Base-by-base conservation (phyloP, 2,113 vertebrate genomes). In the Zeus faber region DNA sequence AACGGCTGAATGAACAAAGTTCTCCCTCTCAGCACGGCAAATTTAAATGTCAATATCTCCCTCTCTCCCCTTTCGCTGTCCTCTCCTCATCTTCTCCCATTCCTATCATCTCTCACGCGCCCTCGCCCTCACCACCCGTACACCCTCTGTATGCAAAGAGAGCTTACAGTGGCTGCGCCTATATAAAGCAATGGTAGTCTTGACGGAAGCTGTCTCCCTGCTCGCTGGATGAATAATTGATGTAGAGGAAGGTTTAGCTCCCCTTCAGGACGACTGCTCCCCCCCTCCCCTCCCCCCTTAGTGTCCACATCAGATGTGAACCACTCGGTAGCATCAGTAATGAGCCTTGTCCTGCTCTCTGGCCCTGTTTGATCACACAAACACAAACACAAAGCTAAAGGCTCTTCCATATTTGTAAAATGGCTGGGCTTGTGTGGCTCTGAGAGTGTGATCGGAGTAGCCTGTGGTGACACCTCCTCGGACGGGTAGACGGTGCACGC, bases 181-280 rank as follows among this genome's bases (percentile, higher is more conserved):
- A 25, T 25, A 25, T 25, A 25, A n/a, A n/a, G 23, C 23, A 25
- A 13, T n/a, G 17, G 5, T 4, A 17, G 40, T 43, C 40, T 43
- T 43, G 16, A 43, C 20, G 45, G 45, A 25, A 13, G 16, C 40
- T 43, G 40, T 43, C 37, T 39, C 40, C 45, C 45, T 47, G 3
- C 3, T 47, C 25, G 45, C 1, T 22, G 1, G 16, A 43, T 43
- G 5, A 47, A 47, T 25, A 25, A 47, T 47, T 47, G 45, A 47
- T 47, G 10, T 25, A 1, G 43, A 21, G 43, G 20, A 45, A 23
- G 10, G 43, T 44, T 44, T 44, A 21, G 10, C n/a, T 25, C 40
- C 22, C 22, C 44, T 24, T 10, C n/a, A n/a, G n/a, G n/a, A n/a
- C n/a, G n/a, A n/a, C n/a, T n/a, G 2, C 45, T 47, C 45, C 16